Evolutionary conservation across 2,888 invertebrate species (phyloP).

Genomic region (Tetanocera ferruginea): DNA sequence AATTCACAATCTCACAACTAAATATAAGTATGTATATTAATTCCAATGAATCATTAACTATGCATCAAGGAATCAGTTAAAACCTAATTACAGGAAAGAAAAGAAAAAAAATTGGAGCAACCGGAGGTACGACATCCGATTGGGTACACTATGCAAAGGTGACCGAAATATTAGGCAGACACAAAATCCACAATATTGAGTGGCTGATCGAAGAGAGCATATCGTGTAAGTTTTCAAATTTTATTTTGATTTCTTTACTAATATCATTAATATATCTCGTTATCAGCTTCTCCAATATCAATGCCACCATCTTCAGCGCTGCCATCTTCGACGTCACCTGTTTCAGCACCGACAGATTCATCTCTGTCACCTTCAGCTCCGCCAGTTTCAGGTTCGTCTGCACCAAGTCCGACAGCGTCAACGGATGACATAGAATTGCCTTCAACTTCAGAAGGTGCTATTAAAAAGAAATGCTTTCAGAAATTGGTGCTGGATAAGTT

Average conservation of each 20-base stretch:
- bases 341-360: background rate
- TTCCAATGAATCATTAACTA: no score
- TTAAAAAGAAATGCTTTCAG: background rate
- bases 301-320: no score
- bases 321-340: no score
- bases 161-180: background rate
- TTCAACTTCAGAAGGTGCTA: background rate
- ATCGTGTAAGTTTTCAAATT: no score
- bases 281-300: no score
- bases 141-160: background rate
- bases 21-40: no score
- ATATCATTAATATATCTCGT: no score
- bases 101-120: background rate
- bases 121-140: background rate
- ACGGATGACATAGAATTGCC: no score
- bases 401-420: no score
- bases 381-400: background rate
- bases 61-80: no score
- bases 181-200: background rate
- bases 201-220: background rate
- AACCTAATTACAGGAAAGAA: background rate
- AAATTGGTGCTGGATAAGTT: background rate
- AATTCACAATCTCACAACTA: no score
- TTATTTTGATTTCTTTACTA: no score
- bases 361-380: background rate